A percentile compares a stretch with the other conserved stretches of the same genome.
These are phyloP conservation scores for Amorpha juglandis DNA, from an alignment of 2,888 invertebrate genomes.

Conservation along the genomic window DNA sequence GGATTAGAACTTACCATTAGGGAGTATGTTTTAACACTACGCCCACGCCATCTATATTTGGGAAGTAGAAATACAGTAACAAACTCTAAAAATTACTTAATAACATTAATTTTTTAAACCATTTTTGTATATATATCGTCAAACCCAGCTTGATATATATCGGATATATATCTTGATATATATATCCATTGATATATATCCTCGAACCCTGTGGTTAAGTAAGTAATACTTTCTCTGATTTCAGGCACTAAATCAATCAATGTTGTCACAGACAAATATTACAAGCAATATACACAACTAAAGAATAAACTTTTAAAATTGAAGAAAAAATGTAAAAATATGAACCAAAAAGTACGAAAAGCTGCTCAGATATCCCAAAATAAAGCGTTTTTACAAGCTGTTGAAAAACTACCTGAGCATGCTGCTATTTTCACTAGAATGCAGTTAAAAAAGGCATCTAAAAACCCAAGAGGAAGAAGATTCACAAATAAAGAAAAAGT, in stretches of 20 bases:
- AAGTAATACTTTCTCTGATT: neutral
- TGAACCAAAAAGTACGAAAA: slow-evolving; percentile 1
- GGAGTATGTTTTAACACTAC: too few species aligned
- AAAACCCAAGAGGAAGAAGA: neutral
- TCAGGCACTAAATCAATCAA: neutral
- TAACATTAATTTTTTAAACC: too few species aligned
- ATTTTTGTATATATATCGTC: too few species aligned
- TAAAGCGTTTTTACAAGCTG: neutral
- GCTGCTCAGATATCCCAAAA: neutral
- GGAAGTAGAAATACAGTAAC: too few species aligned
- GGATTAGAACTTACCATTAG: too few species aligned
- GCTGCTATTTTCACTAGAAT: neutral
- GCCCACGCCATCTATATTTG: too few species aligned
- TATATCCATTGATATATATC: too few species aligned
- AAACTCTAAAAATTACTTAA: too few species aligned
- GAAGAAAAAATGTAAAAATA: neutral
- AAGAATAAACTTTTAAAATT: slow-evolving; percentile 6
- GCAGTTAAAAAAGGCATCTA: neutral
- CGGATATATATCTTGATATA: too few species aligned
- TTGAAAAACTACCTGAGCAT: neutral
- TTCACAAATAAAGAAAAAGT: neutral
- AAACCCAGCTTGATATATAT: too few species aligned
- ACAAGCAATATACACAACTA: neutral
- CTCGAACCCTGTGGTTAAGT: neutral
- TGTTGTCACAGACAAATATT: neutral